Percentiles rank a stretch among this genome's conserved stretches.
These are phyloP conservation scores for Pherbina coryleti DNA, from an alignment of 2,888 invertebrate genomes.

Conservation along the genomic window DNA sequence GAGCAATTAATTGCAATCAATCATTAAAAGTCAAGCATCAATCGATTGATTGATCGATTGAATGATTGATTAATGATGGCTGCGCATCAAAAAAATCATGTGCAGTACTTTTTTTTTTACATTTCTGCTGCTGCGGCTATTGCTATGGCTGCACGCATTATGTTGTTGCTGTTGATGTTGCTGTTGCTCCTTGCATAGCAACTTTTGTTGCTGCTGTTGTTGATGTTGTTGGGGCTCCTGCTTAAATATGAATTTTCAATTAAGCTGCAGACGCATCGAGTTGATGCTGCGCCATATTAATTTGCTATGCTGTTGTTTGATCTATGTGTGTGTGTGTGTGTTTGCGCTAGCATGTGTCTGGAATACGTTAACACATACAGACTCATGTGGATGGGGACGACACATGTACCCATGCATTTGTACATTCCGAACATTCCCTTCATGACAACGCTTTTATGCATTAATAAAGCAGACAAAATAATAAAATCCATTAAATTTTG, in stretches of 20 bases:
- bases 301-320: slow-evolving; percentile 1
- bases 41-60: slow-evolving; percentile 39
- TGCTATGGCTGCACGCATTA: background rate
- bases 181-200: slow-evolving; percentile 9
- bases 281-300: slow-evolving; percentile 22
- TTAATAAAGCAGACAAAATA: slow-evolving; percentile 42
- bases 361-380: background rate
- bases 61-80: slow-evolving; percentile 29
- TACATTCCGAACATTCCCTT: background rate
- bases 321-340: slow-evolving; percentile 26
- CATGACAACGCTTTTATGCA: slow-evolving; percentile 18
- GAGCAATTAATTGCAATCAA: slow-evolving; percentile 50
- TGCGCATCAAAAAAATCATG: background rate
- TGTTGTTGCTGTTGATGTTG: slow-evolving; percentile 17
- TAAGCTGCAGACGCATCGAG: slow-evolving; percentile 43
- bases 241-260: slow-evolving; percentile 47
- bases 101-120: no score
- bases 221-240: slow-evolving; percentile 29
- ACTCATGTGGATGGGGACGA: background rate
- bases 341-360: slow-evolving; percentile 5
- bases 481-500: slow-evolving; percentile 56
- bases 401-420: background rate
- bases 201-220: background rate
- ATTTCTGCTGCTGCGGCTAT: background rate
- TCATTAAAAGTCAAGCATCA: slow-evolving; percentile 39